A percentile compares a stretch with the other conserved stretches of the same genome.
Conservation (phyloP, 2,888 invertebrate genomes). For the Ectemnius cavifrons region DNA sequence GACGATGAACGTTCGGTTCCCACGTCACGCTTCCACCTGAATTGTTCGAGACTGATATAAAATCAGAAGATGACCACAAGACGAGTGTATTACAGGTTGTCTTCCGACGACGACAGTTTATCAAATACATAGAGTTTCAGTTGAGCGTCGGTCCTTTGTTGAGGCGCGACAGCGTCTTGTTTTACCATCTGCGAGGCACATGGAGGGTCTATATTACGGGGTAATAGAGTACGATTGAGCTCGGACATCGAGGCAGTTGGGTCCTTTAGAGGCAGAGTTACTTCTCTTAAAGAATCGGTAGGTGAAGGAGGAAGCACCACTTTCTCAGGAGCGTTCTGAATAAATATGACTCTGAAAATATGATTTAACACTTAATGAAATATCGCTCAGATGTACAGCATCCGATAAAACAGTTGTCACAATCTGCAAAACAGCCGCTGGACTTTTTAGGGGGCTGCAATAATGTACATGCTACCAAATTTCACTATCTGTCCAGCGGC, state of each 20-base stretch:
- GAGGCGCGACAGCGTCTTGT: slow-evolving; percentile 63
- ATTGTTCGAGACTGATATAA: slow-evolving; percentile 39
- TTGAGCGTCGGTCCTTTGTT: slow-evolving; percentile 71
- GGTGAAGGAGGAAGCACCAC: slow-evolving; percentile 84
- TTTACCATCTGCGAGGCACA: slow-evolving; percentile 72
- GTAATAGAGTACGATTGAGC: slow-evolving; percentile 70
- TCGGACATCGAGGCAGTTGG: slow-evolving; percentile 73
- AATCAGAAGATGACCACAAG: slow-evolving; percentile 39
- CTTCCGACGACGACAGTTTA: slow-evolving; percentile 73
- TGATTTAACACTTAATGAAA: slow-evolving; percentile 8
- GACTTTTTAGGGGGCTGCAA: no score
- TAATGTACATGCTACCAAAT: no score
- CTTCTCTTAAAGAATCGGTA: slow-evolving; percentile 74
- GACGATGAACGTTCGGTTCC: slow-evolving; percentile 30
- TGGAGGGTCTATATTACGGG: slow-evolving; percentile 70
- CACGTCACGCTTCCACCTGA: slow-evolving; percentile 20
- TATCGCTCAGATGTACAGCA: slow-evolving; percentile 3
- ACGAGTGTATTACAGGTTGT: slow-evolving; percentile 68
- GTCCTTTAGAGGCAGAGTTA: slow-evolving; percentile 72
- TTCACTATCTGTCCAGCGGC: no score
- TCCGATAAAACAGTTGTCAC: no score
- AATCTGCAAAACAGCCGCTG: no score
- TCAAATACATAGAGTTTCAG: slow-evolving; percentile 74
- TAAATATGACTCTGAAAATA: slow-evolving; percentile 88
- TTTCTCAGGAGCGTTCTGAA: slow-evolving; percentile 95